A percentile compares a stretch with the other conserved stretches of the same genome.
phyloP scores from a whole-genome alignment of 2,113 vertebrate genomes.

The Mormyrus iriodes region DNA sequence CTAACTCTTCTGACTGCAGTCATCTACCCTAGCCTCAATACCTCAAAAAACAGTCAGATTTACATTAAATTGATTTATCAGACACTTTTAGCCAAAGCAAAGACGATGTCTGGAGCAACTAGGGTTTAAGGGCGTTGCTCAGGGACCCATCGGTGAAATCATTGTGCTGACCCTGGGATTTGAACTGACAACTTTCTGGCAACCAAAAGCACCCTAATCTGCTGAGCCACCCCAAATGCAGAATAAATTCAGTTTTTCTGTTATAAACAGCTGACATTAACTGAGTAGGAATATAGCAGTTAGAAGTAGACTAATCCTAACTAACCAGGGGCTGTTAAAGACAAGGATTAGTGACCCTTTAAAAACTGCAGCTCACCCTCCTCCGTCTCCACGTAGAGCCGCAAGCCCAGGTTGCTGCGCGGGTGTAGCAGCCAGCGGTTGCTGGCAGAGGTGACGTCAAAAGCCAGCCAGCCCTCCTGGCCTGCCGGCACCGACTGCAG shows the following conservation, averaged over 20 bases:
- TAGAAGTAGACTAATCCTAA: background rate
- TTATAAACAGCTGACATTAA: background rate
- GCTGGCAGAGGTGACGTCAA: constrained; percentile 85
- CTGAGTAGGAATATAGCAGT: background rate
- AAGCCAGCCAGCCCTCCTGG: constrained; percentile 87
- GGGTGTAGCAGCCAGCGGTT: constrained; percentile 76
- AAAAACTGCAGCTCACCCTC: constrained; percentile 60
- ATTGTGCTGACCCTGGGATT: background rate
- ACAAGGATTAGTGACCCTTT: background rate
- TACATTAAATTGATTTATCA: background rate
- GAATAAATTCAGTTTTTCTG: background rate
- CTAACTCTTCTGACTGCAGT: background rate
- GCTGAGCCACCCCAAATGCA: background rate
- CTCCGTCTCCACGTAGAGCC: constrained; percentile 84
- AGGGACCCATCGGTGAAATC: background rate
- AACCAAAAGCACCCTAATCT: background rate
- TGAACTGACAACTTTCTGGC: background rate
- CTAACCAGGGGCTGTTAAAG: background rate
- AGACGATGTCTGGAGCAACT: background rate
- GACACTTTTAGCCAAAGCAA: background rate
- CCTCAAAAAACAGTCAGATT: background rate
- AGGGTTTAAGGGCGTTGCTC: background rate
- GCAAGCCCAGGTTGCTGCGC: constrained; percentile 77
- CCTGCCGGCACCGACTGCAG: constrained; percentile 76
- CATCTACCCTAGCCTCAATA: background rate